Evolutionary conservation across 2,888 invertebrate genomes (phyloP).

Genomic region (Hedya salicella): DNA sequence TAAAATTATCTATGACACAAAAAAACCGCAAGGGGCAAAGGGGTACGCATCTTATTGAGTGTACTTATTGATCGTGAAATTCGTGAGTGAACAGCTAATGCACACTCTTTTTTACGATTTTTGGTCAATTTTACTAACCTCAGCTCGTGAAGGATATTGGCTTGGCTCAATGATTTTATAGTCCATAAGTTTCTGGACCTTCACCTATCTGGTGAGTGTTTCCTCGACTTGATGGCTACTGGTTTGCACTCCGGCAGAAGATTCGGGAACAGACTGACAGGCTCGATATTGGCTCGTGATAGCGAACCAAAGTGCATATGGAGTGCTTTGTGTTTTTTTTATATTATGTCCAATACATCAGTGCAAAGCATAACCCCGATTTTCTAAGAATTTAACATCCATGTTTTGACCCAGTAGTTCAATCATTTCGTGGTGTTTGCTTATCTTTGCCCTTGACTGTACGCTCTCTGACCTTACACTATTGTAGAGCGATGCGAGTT

Average conservation of each 20-base stretch:
- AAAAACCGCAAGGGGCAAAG: too few species aligned
- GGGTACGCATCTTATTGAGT: constrained; percentile 12
- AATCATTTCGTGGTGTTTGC: too few species aligned
- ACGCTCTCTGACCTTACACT: too few species aligned
- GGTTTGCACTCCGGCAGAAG: background rate
- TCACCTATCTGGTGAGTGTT: background rate
- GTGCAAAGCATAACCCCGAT: background rate
- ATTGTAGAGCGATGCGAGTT: too few species aligned
- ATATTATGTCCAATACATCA: constrained; percentile 3
- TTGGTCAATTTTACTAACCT: constrained; percentile 10
- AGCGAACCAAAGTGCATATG: constrained; percentile 13
- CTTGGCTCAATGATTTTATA: constrained; percentile 2
- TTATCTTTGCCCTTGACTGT: too few species aligned
- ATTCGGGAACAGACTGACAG: constrained; percentile 1
- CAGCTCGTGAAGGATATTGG: constrained; percentile 5
- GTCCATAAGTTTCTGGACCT: constrained; percentile 2
- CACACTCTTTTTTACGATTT: constrained; percentile 2
- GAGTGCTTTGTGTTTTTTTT: background rate
- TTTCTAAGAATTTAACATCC: background rate
- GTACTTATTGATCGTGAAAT: constrained; percentile 9
- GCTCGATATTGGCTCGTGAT: constrained; percentile 12
- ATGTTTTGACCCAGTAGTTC: background rate
- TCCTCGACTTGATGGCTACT: background rate
- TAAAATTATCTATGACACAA: too few species aligned
- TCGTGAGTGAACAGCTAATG: constrained; percentile 1